Percentiles rank a stretch among this genome's conserved stretches.
These are phyloP conservation scores for Mola mola DNA, from an alignment of 2,113 vertebrate genomes.

Conservation along the genomic window DNA sequence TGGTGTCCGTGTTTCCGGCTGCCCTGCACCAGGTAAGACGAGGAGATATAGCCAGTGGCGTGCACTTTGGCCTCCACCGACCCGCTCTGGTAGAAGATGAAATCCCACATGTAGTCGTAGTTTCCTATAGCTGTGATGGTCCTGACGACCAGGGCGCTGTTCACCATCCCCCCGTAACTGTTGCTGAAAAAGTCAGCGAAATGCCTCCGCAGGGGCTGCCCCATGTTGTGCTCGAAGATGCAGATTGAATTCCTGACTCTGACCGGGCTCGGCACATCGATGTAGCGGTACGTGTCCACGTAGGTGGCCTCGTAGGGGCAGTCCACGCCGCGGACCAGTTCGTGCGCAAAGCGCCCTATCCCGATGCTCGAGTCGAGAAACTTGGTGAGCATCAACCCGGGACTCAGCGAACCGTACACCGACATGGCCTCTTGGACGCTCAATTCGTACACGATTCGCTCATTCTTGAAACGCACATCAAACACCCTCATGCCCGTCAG, in stretches of 20 bases:
- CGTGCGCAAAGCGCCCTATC: conserved; percentile 84
- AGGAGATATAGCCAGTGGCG: conserved; percentile 87
- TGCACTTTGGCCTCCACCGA: conserved; percentile 87
- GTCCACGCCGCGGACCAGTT: conserved; percentile 87
- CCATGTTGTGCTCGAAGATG: conserved; percentile 90
- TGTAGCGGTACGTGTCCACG: conserved; percentile 81
- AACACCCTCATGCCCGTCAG: conserved; percentile 86
- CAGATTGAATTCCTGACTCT: conserved; percentile 84
- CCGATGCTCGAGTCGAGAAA: conserved; percentile 89
- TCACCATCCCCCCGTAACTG: conserved; percentile 86
- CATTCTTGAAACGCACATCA: conserved; percentile 82
- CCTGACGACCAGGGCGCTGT: conserved; percentile 86
- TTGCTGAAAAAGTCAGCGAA: conserved; percentile 82
- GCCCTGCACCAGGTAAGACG: conserved; percentile 77
- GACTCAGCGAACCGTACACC: conserved; percentile 86
- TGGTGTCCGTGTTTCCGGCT: conserved; percentile 82
- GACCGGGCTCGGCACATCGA: conserved; percentile 62
- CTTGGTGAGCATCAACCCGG: conserved; percentile 84
- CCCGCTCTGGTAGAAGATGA: conserved; percentile 89
- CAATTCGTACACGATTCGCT: conserved; percentile 87
- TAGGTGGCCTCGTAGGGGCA: conserved; percentile 85
- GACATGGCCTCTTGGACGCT: conserved; percentile 91
- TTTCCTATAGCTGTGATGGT: conserved; percentile 87
- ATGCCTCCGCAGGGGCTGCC: conserved; percentile 88
- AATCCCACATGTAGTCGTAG: conserved; percentile 91